Base-by-base conservation (phyloP, 2,888 invertebrate genomes). In the Cotesia congregata region DNA sequence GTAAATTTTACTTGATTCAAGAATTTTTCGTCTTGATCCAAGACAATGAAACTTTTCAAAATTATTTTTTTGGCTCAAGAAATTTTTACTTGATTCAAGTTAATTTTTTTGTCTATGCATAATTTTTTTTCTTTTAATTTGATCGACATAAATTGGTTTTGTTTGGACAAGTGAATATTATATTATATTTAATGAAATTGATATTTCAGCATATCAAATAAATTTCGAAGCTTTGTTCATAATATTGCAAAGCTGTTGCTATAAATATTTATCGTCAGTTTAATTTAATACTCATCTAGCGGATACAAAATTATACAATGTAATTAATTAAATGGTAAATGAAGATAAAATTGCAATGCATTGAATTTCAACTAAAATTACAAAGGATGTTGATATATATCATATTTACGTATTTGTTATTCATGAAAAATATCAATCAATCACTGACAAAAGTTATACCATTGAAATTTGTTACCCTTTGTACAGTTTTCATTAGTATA, bases 281-380 rank as follows among this genome's bases (percentile, higher is more conserved):
- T 9, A 12, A 50, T 50, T 1, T 50, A 50, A 3, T 50, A 12
- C 50, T 50, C 4, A 50, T 12, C 1, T 12, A 80, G 75, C 75
- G 71, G 67, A 9, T 60, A 70, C 17, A 65, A 62, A 30, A 30
- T 30, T 30, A 30, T 67, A 40, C 39, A 67, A 15, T 38, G 60
- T 1, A 76, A 62, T 39, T 30, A 1, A 68, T 72, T 30, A 20
- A 40, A 40, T 17, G 30, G 59, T 9, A 61, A 17, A 41, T 69
- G 7, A 41, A 40, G 59, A 74, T 69, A 61, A 73, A 41, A 38
- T 12, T 50, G 50, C 12, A 50, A 50, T 50, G 12, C 4, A 50
- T 50, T 50, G 12, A 50, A 12, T 50, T 50, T 50, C 50, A 50
- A 50, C 50, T 9, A 50, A 50, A 50, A 50, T 50, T 12, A 50